Evolutionary conservation across 2,113 vertebrate genomes (phyloP).

Genomic region (Anhinga rufa): DNA sequence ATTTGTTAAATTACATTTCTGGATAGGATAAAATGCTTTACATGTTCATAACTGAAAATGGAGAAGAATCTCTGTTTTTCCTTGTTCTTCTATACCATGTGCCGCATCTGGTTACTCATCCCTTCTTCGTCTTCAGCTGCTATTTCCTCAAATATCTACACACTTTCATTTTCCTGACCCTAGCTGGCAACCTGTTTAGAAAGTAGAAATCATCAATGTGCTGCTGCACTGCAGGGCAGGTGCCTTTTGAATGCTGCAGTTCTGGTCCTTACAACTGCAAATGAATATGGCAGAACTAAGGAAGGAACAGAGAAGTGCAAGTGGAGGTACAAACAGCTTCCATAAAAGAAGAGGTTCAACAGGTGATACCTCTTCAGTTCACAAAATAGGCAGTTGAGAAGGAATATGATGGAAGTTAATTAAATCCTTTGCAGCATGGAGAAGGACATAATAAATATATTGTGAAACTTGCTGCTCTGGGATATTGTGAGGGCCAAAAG

Average conservation of each 20-base stretch:
- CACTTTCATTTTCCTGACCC: background rate
- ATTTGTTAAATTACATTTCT: background rate
- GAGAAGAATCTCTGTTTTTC: background rate
- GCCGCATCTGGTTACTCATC: background rate
- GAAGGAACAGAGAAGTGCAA: background rate
- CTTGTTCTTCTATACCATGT: background rate
- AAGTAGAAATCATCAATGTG: background rate
- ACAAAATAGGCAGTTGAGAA: background rate
- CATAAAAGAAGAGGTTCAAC: background rate
- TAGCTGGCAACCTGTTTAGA: background rate
- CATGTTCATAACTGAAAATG: background rate
- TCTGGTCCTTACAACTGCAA: background rate
- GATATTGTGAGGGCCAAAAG: background rate
- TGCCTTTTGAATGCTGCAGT: background rate
- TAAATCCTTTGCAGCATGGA: background rate
- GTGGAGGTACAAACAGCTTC: accelerated
- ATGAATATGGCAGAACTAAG: background rate
- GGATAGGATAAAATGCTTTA: background rate
- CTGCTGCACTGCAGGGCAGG: background rate
- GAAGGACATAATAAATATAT: background rate
- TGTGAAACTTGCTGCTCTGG: background rate
- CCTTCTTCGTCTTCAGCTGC: background rate
- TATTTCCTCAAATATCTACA: background rate
- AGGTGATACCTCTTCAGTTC: background rate
- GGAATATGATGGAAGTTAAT: background rate